A percentile compares a stretch with the other conserved stretches of the same genome.
These are phyloP conservation scores for Tenualosa thibaudeaui DNA, from an alignment of 2,797 vertebrate species.

Conservation along the genomic window DNA sequence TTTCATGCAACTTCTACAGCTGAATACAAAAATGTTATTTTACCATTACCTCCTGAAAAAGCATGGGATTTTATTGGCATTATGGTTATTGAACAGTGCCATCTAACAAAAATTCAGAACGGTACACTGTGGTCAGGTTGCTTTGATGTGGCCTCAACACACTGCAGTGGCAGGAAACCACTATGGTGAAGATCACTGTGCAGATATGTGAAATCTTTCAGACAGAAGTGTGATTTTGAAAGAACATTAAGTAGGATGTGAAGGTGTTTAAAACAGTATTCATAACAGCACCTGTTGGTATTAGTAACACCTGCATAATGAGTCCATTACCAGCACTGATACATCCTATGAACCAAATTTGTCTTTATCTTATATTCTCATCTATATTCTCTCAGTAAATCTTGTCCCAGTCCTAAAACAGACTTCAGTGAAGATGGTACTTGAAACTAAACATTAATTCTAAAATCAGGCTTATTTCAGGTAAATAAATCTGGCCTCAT, in stretches of 20 bases:
- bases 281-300: background rate
- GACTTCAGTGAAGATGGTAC: too few relatives aligned
- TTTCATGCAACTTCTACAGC: too few relatives aligned
- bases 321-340: background rate
- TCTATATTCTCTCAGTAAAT: too few relatives aligned
- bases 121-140: background rate
- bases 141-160: background rate
- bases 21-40: too few relatives aligned
- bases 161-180: background rate
- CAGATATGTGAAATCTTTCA: background rate
- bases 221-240: background rate
- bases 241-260: background rate
- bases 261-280: background rate
- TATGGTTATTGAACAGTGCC: too few relatives aligned
- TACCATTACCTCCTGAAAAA: too few relatives aligned
- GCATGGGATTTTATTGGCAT: too few relatives aligned
- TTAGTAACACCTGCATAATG: background rate
- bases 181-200: background rate
- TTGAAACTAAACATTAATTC: too few relatives aligned
- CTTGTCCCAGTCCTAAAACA: too few relatives aligned
- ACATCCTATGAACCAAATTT: background rate
- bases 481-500: background rate
- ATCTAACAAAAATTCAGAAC: too few relatives aligned
- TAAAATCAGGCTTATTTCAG: too few relatives aligned
- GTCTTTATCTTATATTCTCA: background rate